Base-by-base conservation (phyloP, 2,113 vertebrate species). In the Scolopax mira region DNA sequence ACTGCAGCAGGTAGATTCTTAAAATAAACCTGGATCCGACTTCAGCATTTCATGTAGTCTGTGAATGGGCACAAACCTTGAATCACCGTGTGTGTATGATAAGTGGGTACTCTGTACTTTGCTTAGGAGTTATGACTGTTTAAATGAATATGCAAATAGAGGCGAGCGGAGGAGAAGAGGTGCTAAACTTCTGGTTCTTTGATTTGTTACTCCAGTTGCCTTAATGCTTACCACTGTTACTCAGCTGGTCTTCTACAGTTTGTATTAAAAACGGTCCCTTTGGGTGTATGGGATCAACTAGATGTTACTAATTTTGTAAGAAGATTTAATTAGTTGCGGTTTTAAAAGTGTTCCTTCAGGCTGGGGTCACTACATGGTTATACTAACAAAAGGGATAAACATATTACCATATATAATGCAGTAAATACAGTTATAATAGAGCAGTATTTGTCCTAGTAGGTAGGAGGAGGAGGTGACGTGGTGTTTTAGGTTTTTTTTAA, bases 141-240 rank as follows among this genome's bases (percentile, higher is more conserved):
- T n/a, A 67, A 79, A 48, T 28, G 12, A 86, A 69, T 86, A 86
- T 94, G 90, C 96, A 96, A 81, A 92, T 7, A 30, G 78, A 77
- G 64, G 54, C 15, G 31, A 54, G 54, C 41, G 41, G 82, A 85
- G 82, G 58, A 94, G 78, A 87, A 95, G 89, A 96, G 95, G 96
- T 96, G 94, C 96, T 96, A 95, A 91, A 79, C 66, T 90, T 88
- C 42, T 48, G 80, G 74, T 92, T 88, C 52, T 93, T 77, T 33
- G 48, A 85, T 62, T 87, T 94, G 61, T 94, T 77, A 87, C 48
- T 96, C 85, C 31, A 51, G 74, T 83, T 96, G 95, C 96, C 96
- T 97, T 96, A 97, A 97, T 16, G 92, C 85, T 94, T 72, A 92
- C 90, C 93, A 95, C 82, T 86, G 82, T 92, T 92, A 90, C 74